Evolutionary conservation across 2,797 vertebrate genomes (phyloP).

Genomic region (Oreonectes daqikongensis): DNA sequence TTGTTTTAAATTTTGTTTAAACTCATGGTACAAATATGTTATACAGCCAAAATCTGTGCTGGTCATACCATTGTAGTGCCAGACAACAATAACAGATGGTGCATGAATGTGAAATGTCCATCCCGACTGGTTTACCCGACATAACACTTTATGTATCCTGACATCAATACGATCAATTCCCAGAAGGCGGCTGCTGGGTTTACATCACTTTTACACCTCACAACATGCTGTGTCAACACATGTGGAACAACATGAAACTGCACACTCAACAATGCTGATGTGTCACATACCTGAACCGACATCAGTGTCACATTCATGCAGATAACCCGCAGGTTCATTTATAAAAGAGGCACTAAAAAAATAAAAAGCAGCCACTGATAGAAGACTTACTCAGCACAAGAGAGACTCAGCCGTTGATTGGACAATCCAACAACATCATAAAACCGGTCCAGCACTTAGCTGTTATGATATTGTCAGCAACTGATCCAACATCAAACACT

Average conservation of each 20-base stretch:
- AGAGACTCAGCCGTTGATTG: constrained; percentile 41
- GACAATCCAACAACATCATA: constrained; percentile 35
- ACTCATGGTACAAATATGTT: too few species aligned
- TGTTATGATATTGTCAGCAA: constrained; percentile 42
- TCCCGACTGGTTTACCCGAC: background rate
- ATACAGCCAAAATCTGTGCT: too few species aligned
- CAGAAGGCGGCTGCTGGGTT: background rate
- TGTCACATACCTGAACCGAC: background rate
- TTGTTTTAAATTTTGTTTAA: too few species aligned
- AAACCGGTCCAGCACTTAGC: constrained; percentile 33
- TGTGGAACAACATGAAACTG: constrained; percentile 29
- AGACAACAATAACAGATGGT: constrained; percentile 25
- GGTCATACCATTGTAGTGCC: background rate
- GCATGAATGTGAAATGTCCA: constrained; percentile 1
- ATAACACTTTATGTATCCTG: constrained; percentile 1
- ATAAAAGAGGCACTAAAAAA: constrained; percentile 2
- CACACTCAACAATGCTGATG: constrained; percentile 4
- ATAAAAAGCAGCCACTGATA: constrained; percentile 40
- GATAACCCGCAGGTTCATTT: background rate
- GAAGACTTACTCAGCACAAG: constrained; percentile 55
- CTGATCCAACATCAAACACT: constrained; percentile 27
- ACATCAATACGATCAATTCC: constrained; percentile 18
- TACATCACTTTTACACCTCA: constrained; percentile 26
- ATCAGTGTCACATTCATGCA: background rate
- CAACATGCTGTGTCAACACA: constrained; percentile 32